A percentile compares a stretch with the other conserved stretches of the same genome.
Conservation (phyloP, 2,113 vertebrate species). For the Odontophorus gujanensis region DNA sequence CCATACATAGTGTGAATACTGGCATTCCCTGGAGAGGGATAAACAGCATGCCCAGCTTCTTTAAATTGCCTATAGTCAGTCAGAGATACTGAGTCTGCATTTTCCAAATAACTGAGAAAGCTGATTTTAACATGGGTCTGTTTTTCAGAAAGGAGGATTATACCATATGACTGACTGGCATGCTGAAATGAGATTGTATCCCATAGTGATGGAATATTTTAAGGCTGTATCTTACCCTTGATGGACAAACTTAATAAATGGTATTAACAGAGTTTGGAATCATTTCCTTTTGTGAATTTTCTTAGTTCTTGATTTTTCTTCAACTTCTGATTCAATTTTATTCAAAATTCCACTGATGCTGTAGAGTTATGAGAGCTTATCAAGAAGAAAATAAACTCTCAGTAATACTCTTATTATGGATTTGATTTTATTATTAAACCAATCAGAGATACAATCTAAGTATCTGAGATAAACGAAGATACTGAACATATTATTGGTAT, state of each 20-base stretch:
- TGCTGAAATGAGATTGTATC: neutral
- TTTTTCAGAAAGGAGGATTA: neutral
- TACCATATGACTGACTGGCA: neutral
- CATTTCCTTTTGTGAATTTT: neutral
- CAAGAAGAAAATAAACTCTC: neutral
- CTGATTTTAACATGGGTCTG: neutral
- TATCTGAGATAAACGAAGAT: neutral
- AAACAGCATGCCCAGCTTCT: neutral
- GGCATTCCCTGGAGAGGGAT: neutral
- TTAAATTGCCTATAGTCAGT: neutral
- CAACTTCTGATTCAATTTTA: neutral
- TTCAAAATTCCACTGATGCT: neutral
- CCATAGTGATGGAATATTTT: neutral
- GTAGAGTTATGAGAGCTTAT: neutral
- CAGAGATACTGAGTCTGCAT: neutral
- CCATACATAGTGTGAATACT: neutral
- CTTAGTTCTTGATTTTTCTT: neutral
- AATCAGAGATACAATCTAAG: neutral
- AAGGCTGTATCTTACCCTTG: neutral
- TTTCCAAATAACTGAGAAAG: constrained; percentile 27
- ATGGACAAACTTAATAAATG: neutral
- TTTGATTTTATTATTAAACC: constrained; percentile 21
- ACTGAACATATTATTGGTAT: neutral
- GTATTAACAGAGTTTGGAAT: neutral
- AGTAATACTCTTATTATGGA: neutral